phyloP scores from a whole-genome alignment of 2,113 vertebrate genomes.

The Percopsis transmontana region DNA sequence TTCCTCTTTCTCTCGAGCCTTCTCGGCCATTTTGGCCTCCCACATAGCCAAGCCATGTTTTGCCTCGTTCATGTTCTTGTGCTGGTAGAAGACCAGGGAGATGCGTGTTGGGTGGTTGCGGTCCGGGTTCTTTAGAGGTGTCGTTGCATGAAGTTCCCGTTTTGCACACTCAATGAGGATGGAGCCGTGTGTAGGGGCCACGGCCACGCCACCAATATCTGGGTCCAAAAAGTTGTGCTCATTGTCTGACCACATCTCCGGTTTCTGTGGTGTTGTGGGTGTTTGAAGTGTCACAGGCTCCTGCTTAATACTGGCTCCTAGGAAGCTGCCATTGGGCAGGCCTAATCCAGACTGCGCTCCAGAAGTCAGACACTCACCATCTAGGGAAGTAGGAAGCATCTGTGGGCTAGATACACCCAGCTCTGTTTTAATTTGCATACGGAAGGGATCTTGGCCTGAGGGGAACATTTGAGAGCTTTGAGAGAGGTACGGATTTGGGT shows the following conservation, averaged over 20 bases:
- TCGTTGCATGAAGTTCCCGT: constrained; percentile 94
- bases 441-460: constrained; percentile 78
- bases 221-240: constrained; percentile 96
- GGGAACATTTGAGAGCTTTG: constrained; percentile 75
- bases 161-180: constrained; percentile 98
- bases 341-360: constrained; percentile 70
- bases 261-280: constrained; percentile 73
- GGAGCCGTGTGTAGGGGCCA: constrained; percentile 94
- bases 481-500: constrained; percentile 76
- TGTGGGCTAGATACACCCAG: constrained; percentile 76
- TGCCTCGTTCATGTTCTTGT: constrained; percentile 97
- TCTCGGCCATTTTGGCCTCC: constrained; percentile 98
- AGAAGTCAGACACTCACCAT: constrained; percentile 74
- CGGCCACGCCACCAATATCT: constrained; percentile 95
- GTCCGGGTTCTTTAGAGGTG: constrained; percentile 90
- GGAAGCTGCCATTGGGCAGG: constrained; percentile 68
- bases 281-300: constrained; percentile 55
- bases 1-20: constrained; percentile 93
- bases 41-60: constrained; percentile 93
- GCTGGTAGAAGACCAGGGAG: constrained; percentile 98
- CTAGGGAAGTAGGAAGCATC: constrained; percentile 77
- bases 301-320: constrained; percentile 66
- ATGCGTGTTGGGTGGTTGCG: constrained; percentile 91
- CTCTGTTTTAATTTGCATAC: constrained; percentile 83
- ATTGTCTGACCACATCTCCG: constrained; percentile 95